Percentiles rank a stretch among this genome's conserved stretches.
Evolutionary conservation across 2,113 vertebrate species (phyloP).

Genomic region (Orycteropus afer): DNA sequence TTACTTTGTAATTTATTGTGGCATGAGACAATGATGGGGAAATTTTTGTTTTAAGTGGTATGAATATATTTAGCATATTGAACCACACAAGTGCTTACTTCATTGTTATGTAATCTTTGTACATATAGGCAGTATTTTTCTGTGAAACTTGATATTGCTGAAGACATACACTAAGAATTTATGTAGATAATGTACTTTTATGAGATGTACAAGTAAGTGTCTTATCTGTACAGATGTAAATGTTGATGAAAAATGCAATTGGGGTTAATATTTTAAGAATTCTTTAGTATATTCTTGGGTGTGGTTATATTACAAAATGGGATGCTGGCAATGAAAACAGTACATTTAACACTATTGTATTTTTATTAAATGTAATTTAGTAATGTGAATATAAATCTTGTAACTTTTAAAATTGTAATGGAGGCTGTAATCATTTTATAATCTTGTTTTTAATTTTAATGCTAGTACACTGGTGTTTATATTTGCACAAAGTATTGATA

Average conservation of each 20-base stretch:
- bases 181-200: conserved; percentile 92
- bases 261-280: conserved; percentile 88
- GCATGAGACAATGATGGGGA: conserved; percentile 87
- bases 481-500: conserved; percentile 93
- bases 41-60: conserved; percentile 84
- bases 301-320: conserved; percentile 83
- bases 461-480: conserved; percentile 96
- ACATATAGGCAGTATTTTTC: conserved; percentile 95
- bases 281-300: conserved; percentile 77
- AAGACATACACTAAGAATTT: conserved; percentile 88
- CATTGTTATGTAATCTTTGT: conserved; percentile 97
- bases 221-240: conserved; percentile 92
- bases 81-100: conserved; percentile 93
- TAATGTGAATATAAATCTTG: conserved; percentile 87
- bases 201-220: conserved; percentile 89
- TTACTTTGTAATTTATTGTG: conserved; percentile 92
- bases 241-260: conserved; percentile 83
- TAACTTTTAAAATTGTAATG: conserved; percentile 89
- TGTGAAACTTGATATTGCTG: conserved; percentile 86
- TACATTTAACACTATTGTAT: conserved; percentile 90
- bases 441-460: conserved; percentile 90
- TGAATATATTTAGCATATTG: conserved; percentile 86
- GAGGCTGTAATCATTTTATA: conserved; percentile 89
- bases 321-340: conserved; percentile 84
- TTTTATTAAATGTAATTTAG: conserved; percentile 90